Evolutionary conservation across 2,888 invertebrate genomes (phyloP).

Genomic region (Rotaria macrura): DNA sequence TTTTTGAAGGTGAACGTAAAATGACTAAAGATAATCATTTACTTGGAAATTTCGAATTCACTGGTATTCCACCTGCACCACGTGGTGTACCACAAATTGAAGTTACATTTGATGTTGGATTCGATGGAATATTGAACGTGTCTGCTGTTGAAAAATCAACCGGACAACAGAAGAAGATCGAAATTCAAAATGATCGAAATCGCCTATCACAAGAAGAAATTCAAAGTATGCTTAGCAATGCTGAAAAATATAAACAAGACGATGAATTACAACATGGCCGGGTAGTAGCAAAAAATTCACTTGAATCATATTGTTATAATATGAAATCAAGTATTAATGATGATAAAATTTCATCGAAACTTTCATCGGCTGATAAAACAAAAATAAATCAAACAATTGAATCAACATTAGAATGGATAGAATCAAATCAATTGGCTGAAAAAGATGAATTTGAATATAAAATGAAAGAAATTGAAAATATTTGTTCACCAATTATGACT

Average conservation of each 20-base stretch:
- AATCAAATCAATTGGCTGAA: conserved; percentile 62
- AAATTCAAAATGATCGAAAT: conserved; percentile 63
- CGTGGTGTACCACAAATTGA: conserved; percentile 65
- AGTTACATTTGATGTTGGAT: conserved; percentile 39
- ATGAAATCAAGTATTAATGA: conserved; percentile 83
- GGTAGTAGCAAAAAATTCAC: conserved; percentile 36
- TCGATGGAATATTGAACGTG: conserved; percentile 87
- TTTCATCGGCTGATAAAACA: conserved; percentile 69
- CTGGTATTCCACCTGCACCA: conserved; percentile 65
- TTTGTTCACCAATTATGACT: conserved; percentile 78
- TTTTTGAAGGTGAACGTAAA: conserved; percentile 54
- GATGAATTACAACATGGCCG: conserved; percentile 34
- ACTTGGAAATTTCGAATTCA: conserved; percentile 54
- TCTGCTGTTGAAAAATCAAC: conserved; percentile 73
- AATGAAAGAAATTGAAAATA: conserved; percentile 58
- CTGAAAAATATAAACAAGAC: conserved; percentile 36
- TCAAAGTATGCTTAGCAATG: conserved; percentile 68
- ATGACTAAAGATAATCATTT: conserved; percentile 41
- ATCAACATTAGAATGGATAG: conserved; percentile 65
- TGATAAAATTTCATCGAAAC: conserved; percentile 82
- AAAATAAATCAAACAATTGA: conserved; percentile 74
- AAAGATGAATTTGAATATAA: conserved; percentile 88
- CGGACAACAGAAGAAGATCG: conserved; percentile 51
- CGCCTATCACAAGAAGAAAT: conserved; percentile 84
- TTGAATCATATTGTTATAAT: conserved; percentile 55